phyloP scores from a whole-genome alignment of 2,888 invertebrate species.

The Agonum fuliginosum region DNA sequence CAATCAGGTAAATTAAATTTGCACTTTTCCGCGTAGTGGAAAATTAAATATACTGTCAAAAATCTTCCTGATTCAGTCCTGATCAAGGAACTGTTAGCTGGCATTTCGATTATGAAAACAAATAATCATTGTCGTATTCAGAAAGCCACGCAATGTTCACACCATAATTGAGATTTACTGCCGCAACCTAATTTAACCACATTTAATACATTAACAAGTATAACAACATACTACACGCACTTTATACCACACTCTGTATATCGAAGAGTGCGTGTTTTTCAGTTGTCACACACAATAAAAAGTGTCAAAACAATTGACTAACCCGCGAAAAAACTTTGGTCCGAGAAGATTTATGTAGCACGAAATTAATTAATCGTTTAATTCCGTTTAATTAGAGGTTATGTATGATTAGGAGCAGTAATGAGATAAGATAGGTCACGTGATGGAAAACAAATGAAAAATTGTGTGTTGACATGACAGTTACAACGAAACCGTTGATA shows the following conservation, averaged over 20 bases:
- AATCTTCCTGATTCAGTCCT: background rate
- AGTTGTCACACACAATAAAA: too few species aligned
- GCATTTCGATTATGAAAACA: slow-evolving; percentile 42
- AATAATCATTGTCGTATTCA: slow-evolving; percentile 27
- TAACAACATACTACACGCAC: too few species aligned
- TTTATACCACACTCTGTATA: too few species aligned
- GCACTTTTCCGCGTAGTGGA: background rate
- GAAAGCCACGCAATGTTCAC: background rate
- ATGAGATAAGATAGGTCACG: background rate
- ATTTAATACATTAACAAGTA: slow-evolving; percentile 25
- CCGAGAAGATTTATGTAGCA: too few species aligned
- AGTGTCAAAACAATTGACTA: too few species aligned
- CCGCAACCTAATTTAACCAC: slow-evolving; percentile 32
- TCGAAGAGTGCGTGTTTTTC: too few species aligned
- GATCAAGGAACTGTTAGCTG: slow-evolving; percentile 25
- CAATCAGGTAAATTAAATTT: too few species aligned
- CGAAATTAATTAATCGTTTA: too few species aligned
- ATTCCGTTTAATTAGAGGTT: background rate
- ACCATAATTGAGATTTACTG: slow-evolving; percentile 45
- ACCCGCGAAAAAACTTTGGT: too few species aligned
- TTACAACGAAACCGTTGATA: too few species aligned
- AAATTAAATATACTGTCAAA: background rate
- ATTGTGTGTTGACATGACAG: background rate
- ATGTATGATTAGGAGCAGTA: background rate
- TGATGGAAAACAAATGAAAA: background rate